Evolutionary conservation across 2,113 vertebrate species (phyloP), one percentile per base, ranked within the genome.

Genomic region (Pangasianodon hypophthalmus): DNA sequence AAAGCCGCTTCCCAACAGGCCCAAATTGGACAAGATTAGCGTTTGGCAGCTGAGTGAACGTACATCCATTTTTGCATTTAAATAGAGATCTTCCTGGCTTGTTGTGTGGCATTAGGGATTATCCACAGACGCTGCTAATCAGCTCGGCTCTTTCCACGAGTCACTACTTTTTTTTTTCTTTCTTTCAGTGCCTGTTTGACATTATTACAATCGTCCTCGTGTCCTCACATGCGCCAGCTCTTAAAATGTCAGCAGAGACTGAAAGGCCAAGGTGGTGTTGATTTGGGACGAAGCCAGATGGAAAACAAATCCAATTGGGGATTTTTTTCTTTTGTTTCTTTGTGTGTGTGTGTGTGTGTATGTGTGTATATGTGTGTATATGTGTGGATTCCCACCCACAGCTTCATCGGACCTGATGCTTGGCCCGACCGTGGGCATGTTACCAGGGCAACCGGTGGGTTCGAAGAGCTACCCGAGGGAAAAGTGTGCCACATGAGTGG

Each of bases 401-500:
- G 87, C 60, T 87, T 82, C 80, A 18, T 84, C 48, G 80, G n/a
- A 16, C 84, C 88, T 91, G 79, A 87, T 88, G 80, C 89, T 91
- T 84, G 83, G 67, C 60, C 79, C 8, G 77, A 87, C 92, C 64
- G 86, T 73, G 79, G 77, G 83, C 50, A 84, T 87, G 92, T 92
- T 87, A 83, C 92, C 84, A 92, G 58, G 88, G 92, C 91, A 93
- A 93, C 91, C 84, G 32, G 32, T 56, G 86, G 29, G 84, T 56
- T 69, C 50, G 54, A 87, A 89, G 86, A 86, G 88, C 89, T 91
- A 92, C 90, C 85, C 84, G 73, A 69, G 83, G 86, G 88, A 86
- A 85, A 90, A 83, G 37, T 73, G 86, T 89, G 84, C 87, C 92
- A 90, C 91, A 89, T 92, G 91, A 92, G 89, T 90, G 90, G 91